These are phyloP conservation scores for Drosophila tropicalis DNA, from an alignment of 1,140 invertebrate species.

Conservation along the genomic window DNA sequence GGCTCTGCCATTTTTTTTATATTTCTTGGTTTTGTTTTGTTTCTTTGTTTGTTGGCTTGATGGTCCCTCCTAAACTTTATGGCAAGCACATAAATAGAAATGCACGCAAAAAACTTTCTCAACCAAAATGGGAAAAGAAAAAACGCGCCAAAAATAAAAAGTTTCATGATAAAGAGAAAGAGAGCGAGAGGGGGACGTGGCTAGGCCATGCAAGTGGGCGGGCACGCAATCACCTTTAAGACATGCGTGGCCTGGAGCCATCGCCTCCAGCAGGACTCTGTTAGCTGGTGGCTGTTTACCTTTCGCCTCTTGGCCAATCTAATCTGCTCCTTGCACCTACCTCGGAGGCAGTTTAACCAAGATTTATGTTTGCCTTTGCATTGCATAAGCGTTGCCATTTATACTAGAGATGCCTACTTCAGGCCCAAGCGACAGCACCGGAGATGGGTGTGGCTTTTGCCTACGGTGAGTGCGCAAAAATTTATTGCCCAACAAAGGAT, in stretches of 20 bases:
- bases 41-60: slow-evolving; percentile 54
- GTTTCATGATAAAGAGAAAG: background rate
- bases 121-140: slow-evolving; percentile 23
- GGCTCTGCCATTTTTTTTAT: too few species aligned
- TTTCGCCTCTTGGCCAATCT: slow-evolving; percentile 42
- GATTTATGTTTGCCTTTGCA: slow-evolving; percentile 72
- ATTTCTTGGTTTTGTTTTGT: too few species aligned
- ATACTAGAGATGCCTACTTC: slow-evolving; percentile 56
- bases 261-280: slow-evolving; percentile 9
- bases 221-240: slow-evolving; percentile 43
- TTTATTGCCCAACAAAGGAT: slow-evolving; percentile 74
- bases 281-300: slow-evolving; percentile 35
- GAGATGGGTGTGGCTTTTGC: slow-evolving; percentile 33
- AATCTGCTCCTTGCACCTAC: slow-evolving; percentile 61
- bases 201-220: background rate
- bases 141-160: slow-evolving; percentile 17
- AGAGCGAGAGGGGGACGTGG: too few species aligned
- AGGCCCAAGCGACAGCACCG: slow-evolving; percentile 8
- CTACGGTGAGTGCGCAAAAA: slow-evolving; percentile 30
- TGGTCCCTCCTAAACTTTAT: slow-evolving; percentile 73
- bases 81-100: slow-evolving; percentile 74
- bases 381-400: slow-evolving; percentile 72
- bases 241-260: slow-evolving; percentile 43
- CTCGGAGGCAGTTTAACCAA: slow-evolving; percentile 44
- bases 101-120: slow-evolving; percentile 62